Percentiles rank a stretch among this genome's conserved stretches.
Evolutionary conservation across 2,797 vertebrate species (phyloP).

Genomic region (Pterois miles): DNA sequence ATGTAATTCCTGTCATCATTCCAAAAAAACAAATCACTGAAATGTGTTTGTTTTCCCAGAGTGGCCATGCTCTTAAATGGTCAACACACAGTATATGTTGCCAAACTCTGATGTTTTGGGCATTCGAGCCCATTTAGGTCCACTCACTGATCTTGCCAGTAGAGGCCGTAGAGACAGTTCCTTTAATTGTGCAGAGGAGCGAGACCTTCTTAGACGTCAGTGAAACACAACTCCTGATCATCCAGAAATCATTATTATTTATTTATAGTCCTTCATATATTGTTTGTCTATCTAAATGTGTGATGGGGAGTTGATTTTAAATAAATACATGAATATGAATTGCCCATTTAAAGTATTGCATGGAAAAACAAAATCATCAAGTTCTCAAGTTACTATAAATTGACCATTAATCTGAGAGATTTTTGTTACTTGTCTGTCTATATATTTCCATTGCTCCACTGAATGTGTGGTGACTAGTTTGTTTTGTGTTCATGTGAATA

Average conservation of each 20-base stretch:
- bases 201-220: constrained; percentile 13
- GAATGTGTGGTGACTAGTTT: not conserved
- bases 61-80: constrained; percentile 57
- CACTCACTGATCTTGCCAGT: constrained; percentile 86
- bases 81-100: constrained; percentile 35
- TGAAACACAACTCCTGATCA: constrained; percentile 17
- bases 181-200: not conserved
- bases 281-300: constrained; percentile 1
- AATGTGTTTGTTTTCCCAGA: constrained; percentile 64
- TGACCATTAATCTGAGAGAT: not conserved
- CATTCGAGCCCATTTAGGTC: not conserved
- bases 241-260: constrained; percentile 18
- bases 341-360: not conserved
- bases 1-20: constrained; percentile 64
- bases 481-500: constrained; percentile 27
- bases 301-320: not conserved
- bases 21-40: constrained; percentile 69
- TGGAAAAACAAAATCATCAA: not conserved
- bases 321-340: not conserved
- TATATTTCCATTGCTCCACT: not conserved
- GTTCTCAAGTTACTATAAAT: not conserved
- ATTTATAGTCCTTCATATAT: constrained; percentile 8
- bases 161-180: constrained; percentile 3
- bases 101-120: constrained; percentile 22
- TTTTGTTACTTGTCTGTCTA: not conserved